These are phyloP conservation scores for Menidia menidia DNA, from an alignment of 2,797 vertebrate genomes.

Conservation along the genomic window DNA sequence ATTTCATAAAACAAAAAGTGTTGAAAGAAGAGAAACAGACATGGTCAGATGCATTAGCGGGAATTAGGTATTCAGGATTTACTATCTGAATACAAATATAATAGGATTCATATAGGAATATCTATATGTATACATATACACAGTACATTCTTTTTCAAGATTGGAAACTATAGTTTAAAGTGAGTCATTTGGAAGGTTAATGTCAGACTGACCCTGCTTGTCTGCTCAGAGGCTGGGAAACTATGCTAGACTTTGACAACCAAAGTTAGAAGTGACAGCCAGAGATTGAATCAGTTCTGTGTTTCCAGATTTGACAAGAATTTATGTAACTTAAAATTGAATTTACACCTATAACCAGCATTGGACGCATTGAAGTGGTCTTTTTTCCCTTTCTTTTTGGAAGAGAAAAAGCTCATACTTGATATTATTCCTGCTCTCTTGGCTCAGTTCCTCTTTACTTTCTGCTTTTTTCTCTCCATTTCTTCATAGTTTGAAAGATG, in stretches of 20 bases:
- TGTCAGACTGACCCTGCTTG: slow-evolving; percentile 15
- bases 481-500: too few species aligned
- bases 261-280: neutral
- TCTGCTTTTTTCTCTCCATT: too few species aligned
- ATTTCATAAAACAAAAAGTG: neutral
- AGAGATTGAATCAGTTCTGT: neutral
- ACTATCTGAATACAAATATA: neutral
- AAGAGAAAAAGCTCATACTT: too few species aligned
- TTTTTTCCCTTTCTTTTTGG: too few species aligned
- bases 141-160: too few species aligned
- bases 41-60: neutral
- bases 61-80: neutral
- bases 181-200: neutral
- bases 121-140: too few species aligned
- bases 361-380: too few species aligned
- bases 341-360: neutral
- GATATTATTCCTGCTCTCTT: too few species aligned
- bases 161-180: neutral
- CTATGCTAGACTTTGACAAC: neutral
- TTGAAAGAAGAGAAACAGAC: accelerated
- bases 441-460: too few species aligned
- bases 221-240: slow-evolving; percentile 31
- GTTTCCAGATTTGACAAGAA: neutral
- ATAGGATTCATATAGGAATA: too few species aligned
- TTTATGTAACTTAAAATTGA: neutral